Evolutionary conservation across 2,797 vertebrate genomes (phyloP), one percentile per base, ranked within the genome.

Genomic region (Neostethus bicornis): DNA sequence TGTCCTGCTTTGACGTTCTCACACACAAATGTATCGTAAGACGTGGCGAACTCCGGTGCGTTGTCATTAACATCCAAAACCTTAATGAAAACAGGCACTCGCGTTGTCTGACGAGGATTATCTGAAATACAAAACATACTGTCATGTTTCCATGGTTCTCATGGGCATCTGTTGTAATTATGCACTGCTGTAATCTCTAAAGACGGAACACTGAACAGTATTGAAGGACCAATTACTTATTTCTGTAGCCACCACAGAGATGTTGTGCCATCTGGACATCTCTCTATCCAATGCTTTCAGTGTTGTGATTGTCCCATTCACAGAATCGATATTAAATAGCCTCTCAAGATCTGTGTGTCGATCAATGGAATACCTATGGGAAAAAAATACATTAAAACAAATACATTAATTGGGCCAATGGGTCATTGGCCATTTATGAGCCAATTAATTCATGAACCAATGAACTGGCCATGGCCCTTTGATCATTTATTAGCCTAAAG

Each of bases 21-120:
- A 80, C 97, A 99, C 35, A 99, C 96, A 71, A 97, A 97, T 0
- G 96, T 98, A 65, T 99, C 96, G 1, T 98, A 98, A 74, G 95
- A 96, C 85, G 96, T 95, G 9, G 96, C 96, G 60, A 99, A 98
- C 72, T 98, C 95, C 0, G 97, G 96, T 3, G 96, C 96, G 38
- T 99, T 99, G 89, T 99, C 97, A 23, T 99, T 99, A 62, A 99
- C 95, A 29, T 99, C 97, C 66, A 98, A 75, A 77, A 99, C 97
- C 75, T 95, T 94, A 80, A 99, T 95, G 38, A 94, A 98, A 58
- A 98, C 95, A 1, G 96, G 93, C 68, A 98, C 96, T 29, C 96
- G 92, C 7, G 94, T 93, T 0, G 91, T 93, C 85, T 97, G 95
- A 61, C 96, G 94, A 4, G 95, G 94, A 63, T 98, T 98, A 81